Percentiles rank a stretch among this genome's conserved stretches.
Evolutionary conservation across 2,113 vertebrate species (phyloP).

Genomic region (Promerops cafer): DNA sequence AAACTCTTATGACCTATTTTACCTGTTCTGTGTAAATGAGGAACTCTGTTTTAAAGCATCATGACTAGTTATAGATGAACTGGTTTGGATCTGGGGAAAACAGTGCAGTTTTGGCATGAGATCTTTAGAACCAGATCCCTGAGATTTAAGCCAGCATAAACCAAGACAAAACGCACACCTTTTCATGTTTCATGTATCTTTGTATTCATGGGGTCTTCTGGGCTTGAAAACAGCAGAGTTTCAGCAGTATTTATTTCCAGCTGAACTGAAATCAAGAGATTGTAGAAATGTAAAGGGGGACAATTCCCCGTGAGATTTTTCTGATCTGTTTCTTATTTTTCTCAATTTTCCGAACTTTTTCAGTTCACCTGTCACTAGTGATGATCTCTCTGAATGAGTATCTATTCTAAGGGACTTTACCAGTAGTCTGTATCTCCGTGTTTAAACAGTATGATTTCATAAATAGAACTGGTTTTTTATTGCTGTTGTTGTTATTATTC

Average conservation of each 20-base stretch:
- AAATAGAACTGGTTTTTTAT: not conserved
- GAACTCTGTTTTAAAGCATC: slow-evolving; percentile 46
- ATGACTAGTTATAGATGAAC: slow-evolving; percentile 34
- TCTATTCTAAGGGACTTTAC: slow-evolving; percentile 7
- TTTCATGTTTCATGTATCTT: not conserved
- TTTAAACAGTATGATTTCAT: slow-evolving; percentile 30
- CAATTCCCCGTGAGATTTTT: not conserved
- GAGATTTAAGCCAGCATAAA: not conserved
- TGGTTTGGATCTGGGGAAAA: slow-evolving; percentile 5
- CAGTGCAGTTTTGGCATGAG: not conserved
- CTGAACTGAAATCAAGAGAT: not conserved
- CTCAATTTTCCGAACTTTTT: not conserved
- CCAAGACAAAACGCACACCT: not conserved
- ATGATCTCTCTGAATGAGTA: not conserved
- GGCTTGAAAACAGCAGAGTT: not conserved
- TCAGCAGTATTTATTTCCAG: not conserved
- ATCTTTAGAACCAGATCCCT: not conserved
- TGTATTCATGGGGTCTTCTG: not conserved
- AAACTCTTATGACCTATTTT: slow-evolving; percentile 43
- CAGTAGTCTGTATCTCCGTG: not conserved
- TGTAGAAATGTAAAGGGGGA: not conserved
- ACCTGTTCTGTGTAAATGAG: slow-evolving; percentile 50
- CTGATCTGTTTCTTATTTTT: not conserved
- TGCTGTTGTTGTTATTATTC: not conserved
- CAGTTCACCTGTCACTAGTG: slow-evolving; percentile 12